Conservation (phyloP, 2,797 vertebrate genomes). For the Alauda arvensis region DNA sequence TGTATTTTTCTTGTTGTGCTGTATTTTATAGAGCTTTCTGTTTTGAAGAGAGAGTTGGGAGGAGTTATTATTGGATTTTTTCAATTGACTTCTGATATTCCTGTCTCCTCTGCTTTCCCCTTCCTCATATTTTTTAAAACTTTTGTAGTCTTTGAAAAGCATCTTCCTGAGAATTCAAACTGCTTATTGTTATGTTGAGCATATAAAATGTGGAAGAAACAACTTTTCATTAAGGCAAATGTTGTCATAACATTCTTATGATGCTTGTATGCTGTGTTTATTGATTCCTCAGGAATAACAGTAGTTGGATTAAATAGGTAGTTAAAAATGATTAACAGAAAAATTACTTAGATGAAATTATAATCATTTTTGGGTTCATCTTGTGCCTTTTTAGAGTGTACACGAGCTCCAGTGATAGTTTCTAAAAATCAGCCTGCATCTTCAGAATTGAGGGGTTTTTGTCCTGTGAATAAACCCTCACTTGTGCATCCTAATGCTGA, state of each 20-base stretch:
- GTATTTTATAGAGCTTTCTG: rapidly evolving
- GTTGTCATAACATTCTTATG: rapidly evolving
- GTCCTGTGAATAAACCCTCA: rapidly evolving
- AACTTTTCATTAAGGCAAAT: rapidly evolving
- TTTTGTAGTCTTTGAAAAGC: background rate
- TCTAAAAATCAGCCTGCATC: background rate
- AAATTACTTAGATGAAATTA: background rate
- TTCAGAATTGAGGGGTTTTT: background rate
- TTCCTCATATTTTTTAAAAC: background rate
- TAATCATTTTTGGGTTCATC: background rate
- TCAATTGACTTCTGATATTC: background rate
- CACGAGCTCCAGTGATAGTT: rapidly evolving
- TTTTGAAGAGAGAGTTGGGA: background rate
- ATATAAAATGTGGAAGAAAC: background rate
- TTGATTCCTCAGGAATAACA: background rate
- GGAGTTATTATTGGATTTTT: background rate
- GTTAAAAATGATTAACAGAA: background rate
- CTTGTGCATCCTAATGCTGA: background rate
- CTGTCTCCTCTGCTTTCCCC: background rate
- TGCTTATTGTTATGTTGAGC: background rate
- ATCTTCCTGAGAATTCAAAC: background rate
- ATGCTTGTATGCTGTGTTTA: background rate
- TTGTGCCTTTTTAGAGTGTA: rapidly evolving
- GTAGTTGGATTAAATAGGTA: background rate
- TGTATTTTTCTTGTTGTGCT: rapidly evolving